Evolutionary conservation across 1,140 invertebrate genomes (phyloP).

Genomic region (Ceratina australensis): DNA sequence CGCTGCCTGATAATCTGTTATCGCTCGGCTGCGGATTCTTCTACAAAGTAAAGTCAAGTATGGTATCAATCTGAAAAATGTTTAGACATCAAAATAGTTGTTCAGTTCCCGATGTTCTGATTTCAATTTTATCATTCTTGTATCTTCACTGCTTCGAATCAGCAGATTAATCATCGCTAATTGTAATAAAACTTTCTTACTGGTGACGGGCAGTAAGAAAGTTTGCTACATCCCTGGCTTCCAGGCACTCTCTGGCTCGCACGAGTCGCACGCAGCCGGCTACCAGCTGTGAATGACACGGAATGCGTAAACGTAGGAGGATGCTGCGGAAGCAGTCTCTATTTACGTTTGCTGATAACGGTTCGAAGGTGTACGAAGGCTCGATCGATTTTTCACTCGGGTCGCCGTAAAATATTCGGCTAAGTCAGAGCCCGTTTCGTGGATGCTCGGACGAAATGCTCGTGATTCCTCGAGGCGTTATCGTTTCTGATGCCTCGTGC

Average conservation of each 20-base stretch:
- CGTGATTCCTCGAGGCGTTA: conserved; percentile 1
- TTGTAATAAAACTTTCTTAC: neutral
- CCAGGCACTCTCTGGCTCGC: neutral
- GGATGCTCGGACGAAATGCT: neutral
- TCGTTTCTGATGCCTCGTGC: conserved; percentile 22
- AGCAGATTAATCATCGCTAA: no score
- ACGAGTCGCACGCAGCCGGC: no score
- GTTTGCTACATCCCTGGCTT: neutral
- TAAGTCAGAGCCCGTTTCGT: neutral
- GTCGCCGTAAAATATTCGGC: neutral
- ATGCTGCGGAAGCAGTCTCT: neutral
- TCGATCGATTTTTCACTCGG: conserved; percentile 16
- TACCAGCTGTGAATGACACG: neutral
- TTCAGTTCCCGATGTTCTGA: no score
- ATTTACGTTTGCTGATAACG: neutral
- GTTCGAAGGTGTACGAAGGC: neutral
- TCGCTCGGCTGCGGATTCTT: no score
- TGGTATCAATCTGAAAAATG: no score
- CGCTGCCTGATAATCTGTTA: no score
- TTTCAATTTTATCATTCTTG: no score
- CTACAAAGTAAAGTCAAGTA: no score
- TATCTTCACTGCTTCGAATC: no score
- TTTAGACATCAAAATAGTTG: neutral
- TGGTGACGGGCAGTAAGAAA: neutral
- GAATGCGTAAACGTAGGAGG: neutral